Percentiles rank a stretch among this genome's conserved stretches.
Evolutionary conservation across 2,888 invertebrate species (phyloP).

Genomic region (Leucoma salicis): DNA sequence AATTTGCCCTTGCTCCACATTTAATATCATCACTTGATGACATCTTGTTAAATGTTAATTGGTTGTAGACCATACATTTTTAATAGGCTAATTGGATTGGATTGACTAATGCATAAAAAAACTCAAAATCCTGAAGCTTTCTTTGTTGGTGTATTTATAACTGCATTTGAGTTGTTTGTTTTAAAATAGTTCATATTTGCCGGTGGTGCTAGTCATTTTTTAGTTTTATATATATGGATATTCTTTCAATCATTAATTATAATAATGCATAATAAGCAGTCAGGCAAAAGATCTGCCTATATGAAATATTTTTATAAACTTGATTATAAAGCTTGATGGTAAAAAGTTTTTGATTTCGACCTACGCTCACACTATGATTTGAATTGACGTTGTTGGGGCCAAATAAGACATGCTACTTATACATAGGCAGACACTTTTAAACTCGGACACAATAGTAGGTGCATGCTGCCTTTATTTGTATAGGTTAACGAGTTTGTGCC

Average conservation of each 20-base stretch:
- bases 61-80: no score
- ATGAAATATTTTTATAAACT: conserved; percentile 42
- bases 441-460: no score
- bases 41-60: no score
- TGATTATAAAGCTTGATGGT: not conserved
- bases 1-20: conserved; percentile 4
- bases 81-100: no score
- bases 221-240: conserved; percentile 20
- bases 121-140: not conserved
- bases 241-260: conserved; percentile 8
- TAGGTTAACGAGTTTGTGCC: no score
- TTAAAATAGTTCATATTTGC: conserved; percentile 31
- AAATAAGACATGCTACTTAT: conserved; percentile 28
- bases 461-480: no score
- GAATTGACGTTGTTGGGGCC: conserved; percentile 37
- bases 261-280: conserved; percentile 12
- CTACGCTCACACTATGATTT: conserved; percentile 29
- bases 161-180: conserved; percentile 40
- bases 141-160: conserved; percentile 25
- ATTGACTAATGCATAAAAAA: no score
- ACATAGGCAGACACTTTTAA: no score
- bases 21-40: no score
- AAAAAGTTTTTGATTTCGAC: conserved; percentile 22
- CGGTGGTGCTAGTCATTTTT: conserved; percentile 52
- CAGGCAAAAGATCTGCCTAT: conserved; percentile 1